Evolutionary conservation across 37 sponge, comb jelly and placozoan genomes (phyloP), one percentile per base, ranked within the genome.

Genomic region (Ephydatia muelleri): DNA sequence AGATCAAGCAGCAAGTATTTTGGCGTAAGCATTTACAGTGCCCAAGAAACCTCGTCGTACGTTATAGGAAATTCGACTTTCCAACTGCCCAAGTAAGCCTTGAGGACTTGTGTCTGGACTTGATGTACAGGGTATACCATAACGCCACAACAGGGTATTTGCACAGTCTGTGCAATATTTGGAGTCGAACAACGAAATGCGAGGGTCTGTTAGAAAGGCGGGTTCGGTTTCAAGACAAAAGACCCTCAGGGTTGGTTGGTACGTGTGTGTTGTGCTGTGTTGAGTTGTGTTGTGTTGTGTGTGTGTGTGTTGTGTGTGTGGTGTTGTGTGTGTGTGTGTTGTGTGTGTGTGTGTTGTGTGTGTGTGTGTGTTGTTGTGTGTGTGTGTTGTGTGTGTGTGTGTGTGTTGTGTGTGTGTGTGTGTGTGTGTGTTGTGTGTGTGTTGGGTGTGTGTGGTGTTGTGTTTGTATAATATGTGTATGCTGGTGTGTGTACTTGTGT

Each of bases 191-290:
- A n/a, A 67, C 79, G 26, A 13, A 38, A 29, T 28, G 23, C 37
- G 86, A 91, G 70, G 94, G 94, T 0, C 35, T 94, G 40, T 94
- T 94, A 49, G 94, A 27, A 91, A 91, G 73, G 67, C 86, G 49
- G 94, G 94, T 0, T 94, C 94, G 9, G 76, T 91, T 21, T 49
- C 75, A 35, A 84, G 92, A 38, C 92, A 85, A 49, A 83, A 77
- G 38, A 70, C 65, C 28, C 67, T 93, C 2, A 85, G 80, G 83
- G 93, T 92, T 75, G 39, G 79, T 27, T 38, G 38, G 23, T 33
- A 4, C 40, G 6, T 12, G 76, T 31, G n/a, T 4, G 3, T 80
- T n/a, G n/a, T n/a, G n/a, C n/a, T n/a, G n/a, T n/a, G n/a, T n/a
- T n/a, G n/a, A n/a, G n/a, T n/a, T n/a, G n/a, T n/a, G n/a, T n/a